Evolutionary conservation across 2,113 vertebrate species (phyloP).

Genomic region (Oenanthe melanoleuca): DNA sequence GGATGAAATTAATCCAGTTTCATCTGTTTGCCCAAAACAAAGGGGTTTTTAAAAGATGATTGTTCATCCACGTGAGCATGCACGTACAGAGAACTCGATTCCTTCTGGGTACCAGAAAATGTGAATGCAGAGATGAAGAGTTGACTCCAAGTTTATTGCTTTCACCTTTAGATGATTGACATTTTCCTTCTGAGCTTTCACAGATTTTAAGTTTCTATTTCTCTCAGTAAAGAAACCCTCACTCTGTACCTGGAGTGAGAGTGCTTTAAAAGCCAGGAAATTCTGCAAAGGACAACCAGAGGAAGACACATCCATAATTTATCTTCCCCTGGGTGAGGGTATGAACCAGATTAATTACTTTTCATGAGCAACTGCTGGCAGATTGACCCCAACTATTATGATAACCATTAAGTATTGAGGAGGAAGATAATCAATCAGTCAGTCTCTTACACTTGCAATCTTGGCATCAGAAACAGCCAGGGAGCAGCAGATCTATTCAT

Average conservation of each 20-base stretch:
- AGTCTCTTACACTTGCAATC: neutral
- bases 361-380: neutral
- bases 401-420: constrained; percentile 4
- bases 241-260: neutral
- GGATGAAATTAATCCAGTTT: neutral
- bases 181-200: neutral
- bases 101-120: neutral
- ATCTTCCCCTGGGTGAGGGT: constrained; percentile 13
- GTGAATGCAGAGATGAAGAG: neutral
- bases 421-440: constrained; percentile 31
- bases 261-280: neutral
- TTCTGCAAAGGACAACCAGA: neutral
- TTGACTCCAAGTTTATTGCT: neutral
- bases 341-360: constrained; percentile 60
- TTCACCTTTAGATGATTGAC: neutral
- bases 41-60: neutral
- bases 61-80: no score
- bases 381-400: constrained; percentile 48
- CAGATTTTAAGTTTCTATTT: neutral
- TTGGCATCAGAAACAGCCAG: constrained; percentile 3
- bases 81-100: neutral
- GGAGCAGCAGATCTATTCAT: neutral
- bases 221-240: neutral
- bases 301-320: constrained; percentile 39
- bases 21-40: neutral